These are phyloP conservation scores for Xylocampa areola DNA, from an alignment of 2,888 invertebrate species.

Conservation along the genomic window DNA sequence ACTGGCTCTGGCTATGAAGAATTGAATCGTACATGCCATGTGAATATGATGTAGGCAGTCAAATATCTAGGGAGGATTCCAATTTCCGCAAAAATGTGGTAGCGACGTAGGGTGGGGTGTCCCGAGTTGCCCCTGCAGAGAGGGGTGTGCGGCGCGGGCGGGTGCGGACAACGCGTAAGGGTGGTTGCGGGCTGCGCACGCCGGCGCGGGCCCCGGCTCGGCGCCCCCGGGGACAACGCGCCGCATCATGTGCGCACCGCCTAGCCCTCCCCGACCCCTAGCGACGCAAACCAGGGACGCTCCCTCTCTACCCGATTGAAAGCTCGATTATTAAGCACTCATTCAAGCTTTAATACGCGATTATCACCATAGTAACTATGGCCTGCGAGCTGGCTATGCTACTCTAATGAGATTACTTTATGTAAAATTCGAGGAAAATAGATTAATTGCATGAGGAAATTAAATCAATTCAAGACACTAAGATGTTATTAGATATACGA, in stretches of 20 bases:
- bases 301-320: conserved; percentile 65
- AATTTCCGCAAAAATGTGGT: conserved; percentile 85
- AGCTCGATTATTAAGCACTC: conserved; percentile 81
- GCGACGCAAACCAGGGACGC: conserved; percentile 59
- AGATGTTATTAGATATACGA: conserved; percentile 66
- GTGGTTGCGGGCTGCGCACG: conserved; percentile 71
- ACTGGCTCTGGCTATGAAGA: conserved; percentile 1
- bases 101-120: conserved; percentile 77
- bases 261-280: conserved; percentile 58
- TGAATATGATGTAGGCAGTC: conserved; percentile 58
- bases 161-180: conserved; percentile 56
- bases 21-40: conserved; percentile 44
- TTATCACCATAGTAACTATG: conserved; percentile 74
- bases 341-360: conserved; percentile 78
- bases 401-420: conserved; percentile 48
- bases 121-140: conserved; percentile 77
- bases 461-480: neutral
- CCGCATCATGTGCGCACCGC: conserved; percentile 73
- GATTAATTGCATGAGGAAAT: no score
- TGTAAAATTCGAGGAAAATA: no score
- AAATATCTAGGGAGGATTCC: conserved; percentile 76
- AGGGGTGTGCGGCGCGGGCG: conserved; percentile 67
- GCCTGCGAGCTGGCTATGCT: conserved; percentile 34
- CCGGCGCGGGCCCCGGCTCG: conserved; percentile 70
- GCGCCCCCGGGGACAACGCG: conserved; percentile 69